Percentiles rank a stretch among this genome's conserved stretches.
These are phyloP conservation scores for Avahi laniger DNA, from an alignment of 2,797 vertebrate species.

Conservation along the genomic window DNA sequence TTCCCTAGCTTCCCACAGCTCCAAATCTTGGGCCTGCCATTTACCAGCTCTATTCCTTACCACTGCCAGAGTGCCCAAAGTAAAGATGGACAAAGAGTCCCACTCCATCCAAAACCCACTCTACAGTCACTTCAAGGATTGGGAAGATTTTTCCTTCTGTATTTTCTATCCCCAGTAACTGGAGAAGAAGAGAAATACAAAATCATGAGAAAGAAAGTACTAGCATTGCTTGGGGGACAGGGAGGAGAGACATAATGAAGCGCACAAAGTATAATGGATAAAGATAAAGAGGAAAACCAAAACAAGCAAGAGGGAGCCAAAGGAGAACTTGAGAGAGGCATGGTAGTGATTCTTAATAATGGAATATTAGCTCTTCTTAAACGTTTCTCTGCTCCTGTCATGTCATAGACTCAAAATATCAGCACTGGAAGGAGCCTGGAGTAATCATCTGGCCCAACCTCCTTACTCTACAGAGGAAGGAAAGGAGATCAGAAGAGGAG, in stretches of 20 bases:
- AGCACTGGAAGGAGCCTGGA: not conserved
- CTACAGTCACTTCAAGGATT: not conserved
- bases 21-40: not conserved
- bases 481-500: not conserved
- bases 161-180: constrained; percentile 37
- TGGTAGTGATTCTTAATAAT: not conserved
- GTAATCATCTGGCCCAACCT: not conserved
- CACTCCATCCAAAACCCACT: not conserved
- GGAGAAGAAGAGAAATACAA: constrained; percentile 65
- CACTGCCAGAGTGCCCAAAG: not conserved
- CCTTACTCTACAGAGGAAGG: not conserved
- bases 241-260: constrained; percentile 65
- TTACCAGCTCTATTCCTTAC: not conserved
- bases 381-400: not conserved
- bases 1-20: not conserved
- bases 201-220: constrained; percentile 57
- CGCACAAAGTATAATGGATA: constrained; percentile 16
- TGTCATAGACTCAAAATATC: not conserved
- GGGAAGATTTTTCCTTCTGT: not conserved
- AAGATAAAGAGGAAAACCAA: constrained; percentile 33
- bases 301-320: not conserved
- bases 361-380: not conserved
- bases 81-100: not conserved
- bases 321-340: not conserved
- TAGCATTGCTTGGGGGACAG: not conserved